Conservation (phyloP, 2,113 vertebrate species). For the Podiceps cristatus region DNA sequence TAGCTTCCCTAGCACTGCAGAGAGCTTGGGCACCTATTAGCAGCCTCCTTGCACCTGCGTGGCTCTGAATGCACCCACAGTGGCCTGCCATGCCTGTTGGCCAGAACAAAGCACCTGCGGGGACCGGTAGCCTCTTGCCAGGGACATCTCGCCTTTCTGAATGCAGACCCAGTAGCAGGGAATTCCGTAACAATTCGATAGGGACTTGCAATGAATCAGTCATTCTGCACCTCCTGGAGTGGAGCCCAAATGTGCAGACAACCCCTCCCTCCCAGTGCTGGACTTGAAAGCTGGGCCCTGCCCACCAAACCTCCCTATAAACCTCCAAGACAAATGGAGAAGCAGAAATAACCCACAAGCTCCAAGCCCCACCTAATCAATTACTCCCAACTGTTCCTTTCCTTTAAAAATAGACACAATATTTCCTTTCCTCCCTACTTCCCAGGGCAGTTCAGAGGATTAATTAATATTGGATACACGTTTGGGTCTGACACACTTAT, state of each 20-base stretch:
- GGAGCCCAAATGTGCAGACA: not conserved
- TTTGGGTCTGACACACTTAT: constrained; percentile 35
- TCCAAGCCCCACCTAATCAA: not conserved
- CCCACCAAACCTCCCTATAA: not conserved
- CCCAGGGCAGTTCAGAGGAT: not conserved
- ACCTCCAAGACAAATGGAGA: not conserved
- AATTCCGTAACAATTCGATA: not conserved
- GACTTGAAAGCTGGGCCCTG: not conserved
- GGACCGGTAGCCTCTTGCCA: not conserved
- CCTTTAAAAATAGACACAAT: not conserved
- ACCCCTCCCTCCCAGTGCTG: too few species aligned
- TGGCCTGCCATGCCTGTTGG: not conserved
- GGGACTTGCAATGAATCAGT: not conserved
- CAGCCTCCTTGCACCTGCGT: not conserved
- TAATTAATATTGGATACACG: constrained; percentile 1
- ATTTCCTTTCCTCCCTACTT: not conserved
- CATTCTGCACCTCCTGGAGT: not conserved
- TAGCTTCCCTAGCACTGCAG: not conserved
- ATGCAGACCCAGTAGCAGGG: not conserved
- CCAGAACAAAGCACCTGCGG: not conserved
- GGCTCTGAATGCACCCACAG: not conserved
- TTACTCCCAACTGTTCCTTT: not conserved
- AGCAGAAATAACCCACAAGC: not conserved
- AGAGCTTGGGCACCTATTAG: not conserved
- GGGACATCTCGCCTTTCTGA: not conserved